Conservation (phyloP, 1,140 invertebrate species). For the Bombus balteatus region DNA sequence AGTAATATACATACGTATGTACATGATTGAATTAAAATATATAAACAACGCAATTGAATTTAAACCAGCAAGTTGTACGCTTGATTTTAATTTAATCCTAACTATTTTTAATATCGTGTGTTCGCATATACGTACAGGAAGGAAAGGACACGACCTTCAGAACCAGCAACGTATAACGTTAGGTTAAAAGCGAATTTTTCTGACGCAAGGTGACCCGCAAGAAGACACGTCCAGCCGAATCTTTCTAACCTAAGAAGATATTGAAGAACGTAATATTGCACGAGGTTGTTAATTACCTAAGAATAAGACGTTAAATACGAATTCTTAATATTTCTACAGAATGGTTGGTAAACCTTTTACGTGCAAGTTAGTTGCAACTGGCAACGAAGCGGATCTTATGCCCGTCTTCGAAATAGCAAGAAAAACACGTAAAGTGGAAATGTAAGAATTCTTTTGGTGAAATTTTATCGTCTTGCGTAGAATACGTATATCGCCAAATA, state of each 20-base stretch:
- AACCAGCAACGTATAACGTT: no score
- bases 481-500: background rate
- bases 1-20: no score
- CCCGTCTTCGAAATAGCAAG: background rate
- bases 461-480: background rate
- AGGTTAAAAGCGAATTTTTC: no score
- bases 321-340: background rate
- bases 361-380: background rate
- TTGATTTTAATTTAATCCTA: no score
- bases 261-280: background rate
- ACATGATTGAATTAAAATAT: no score
- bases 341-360: background rate
- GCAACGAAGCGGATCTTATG: background rate
- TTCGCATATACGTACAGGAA: background rate
- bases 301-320: background rate
- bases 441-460: conserved; percentile 10
- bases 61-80: no score
- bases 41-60: no score
- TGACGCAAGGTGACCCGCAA: no score
- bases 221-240: background rate
- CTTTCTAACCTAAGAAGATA: background rate
- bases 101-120: no score
- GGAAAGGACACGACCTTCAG: no score
- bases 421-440: background rate
- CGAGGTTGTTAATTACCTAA: background rate